Evolutionary conservation across 2,113 vertebrate species (phyloP).

Genomic region (Myotis brandtii): DNA sequence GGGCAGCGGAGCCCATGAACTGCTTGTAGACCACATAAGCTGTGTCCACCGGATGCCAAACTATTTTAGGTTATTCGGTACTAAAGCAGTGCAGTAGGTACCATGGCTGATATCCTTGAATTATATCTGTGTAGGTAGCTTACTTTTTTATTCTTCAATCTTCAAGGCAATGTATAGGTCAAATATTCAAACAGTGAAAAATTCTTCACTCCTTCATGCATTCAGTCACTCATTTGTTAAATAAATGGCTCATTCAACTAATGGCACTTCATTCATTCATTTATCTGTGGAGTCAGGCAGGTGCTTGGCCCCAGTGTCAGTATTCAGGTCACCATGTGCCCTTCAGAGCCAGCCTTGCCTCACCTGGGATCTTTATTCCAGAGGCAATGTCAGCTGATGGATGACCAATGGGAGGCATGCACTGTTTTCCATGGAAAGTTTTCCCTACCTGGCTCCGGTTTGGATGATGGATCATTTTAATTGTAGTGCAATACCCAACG

Average conservation of each 20-base stretch:
- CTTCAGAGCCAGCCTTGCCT: not conserved
- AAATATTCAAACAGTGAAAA: not conserved
- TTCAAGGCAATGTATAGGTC: not conserved
- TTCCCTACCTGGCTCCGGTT: not conserved
- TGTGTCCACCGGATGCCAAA: not conserved
- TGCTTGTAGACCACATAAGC: not conserved
- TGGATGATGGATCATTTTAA: slow-evolving; percentile 62
- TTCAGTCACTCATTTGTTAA: slow-evolving; percentile 25
- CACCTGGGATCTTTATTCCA: slow-evolving; percentile 19
- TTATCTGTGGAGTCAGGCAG: not conserved
- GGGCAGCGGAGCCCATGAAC: not conserved
- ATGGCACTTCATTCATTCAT: not conserved
- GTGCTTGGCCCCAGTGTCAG: not conserved
- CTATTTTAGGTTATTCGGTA: not conserved
- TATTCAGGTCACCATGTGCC: not conserved
- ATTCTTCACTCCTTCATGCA: not conserved
- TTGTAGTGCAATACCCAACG: not conserved
- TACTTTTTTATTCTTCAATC: slow-evolving; percentile 45
- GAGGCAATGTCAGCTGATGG: not conserved
- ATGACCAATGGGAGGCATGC: slow-evolving; percentile 4
- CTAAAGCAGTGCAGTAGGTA: not conserved
- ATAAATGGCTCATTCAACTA: not conserved
- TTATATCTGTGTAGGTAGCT: not conserved
- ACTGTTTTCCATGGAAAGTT: not conserved
- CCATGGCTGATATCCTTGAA: not conserved